Percentiles rank a stretch among this genome's conserved stretches.
These are phyloP conservation scores for Graphium colonna DNA, from an alignment of 2,888 invertebrate genomes.

Conservation along the genomic window DNA sequence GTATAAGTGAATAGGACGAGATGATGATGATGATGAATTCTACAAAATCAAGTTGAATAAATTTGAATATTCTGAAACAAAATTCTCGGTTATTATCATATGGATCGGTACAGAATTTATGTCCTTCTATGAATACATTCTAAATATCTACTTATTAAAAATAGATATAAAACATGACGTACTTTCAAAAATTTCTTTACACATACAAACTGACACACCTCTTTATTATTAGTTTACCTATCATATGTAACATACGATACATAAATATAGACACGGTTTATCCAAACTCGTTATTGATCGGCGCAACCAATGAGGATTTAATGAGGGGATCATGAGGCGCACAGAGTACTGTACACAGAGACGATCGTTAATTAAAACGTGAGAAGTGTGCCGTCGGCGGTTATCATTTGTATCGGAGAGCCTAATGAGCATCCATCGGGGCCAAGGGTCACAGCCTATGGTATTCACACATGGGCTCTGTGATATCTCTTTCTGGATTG, in stretches of 20 bases:
- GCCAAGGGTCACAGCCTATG: slow-evolving; percentile 36
- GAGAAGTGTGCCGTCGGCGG: slow-evolving; percentile 11
- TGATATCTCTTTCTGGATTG: background rate
- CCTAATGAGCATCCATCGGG: slow-evolving; percentile 45
- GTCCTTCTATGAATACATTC: no score
- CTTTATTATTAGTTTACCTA: background rate
- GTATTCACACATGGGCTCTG: background rate
- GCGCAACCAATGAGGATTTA: background rate
- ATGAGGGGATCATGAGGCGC: background rate
- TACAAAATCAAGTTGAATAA: no score
- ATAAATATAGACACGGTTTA: background rate
- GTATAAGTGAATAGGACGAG: no score
- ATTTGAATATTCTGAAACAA: no score
- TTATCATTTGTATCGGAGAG: slow-evolving; percentile 10
- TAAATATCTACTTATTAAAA: background rate
- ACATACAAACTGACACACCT: background rate
- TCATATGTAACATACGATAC: background rate
- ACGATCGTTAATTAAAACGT: slow-evolving; percentile 16
- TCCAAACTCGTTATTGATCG: background rate
- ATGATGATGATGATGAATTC: no score
- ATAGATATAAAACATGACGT: no score
- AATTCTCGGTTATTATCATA: no score
- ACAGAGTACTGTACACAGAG: slow-evolving; percentile 5
- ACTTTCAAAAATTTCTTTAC: background rate
- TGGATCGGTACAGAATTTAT: no score